phyloP scores from a whole-genome alignment of 2,888 invertebrate genomes.

The Rambutsinella grinnellia region DNA sequence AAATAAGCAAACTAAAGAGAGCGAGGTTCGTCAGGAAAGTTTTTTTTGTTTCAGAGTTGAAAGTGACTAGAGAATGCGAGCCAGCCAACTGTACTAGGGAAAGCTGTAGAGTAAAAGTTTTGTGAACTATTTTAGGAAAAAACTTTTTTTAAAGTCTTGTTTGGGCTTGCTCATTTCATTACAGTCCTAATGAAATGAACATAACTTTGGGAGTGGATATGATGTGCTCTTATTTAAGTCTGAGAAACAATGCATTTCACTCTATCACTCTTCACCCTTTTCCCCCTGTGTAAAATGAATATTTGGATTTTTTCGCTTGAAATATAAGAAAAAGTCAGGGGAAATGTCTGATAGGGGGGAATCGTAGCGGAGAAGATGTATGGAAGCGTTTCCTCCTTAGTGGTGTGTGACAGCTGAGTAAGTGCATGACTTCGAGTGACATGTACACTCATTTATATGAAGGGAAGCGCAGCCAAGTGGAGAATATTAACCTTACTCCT shows the following conservation, averaged over 20 bases:
- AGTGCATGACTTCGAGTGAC: not conserved
- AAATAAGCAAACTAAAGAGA: too few species aligned
- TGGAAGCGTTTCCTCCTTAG: not conserved
- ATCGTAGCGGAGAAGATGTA: not conserved
- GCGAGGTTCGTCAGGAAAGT: too few species aligned
- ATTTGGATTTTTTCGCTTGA: not conserved
- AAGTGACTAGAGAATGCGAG: too few species aligned
- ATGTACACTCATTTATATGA: not conserved
- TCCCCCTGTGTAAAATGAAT: not conserved
- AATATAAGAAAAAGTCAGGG: not conserved
- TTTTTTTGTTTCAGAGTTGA: not conserved
- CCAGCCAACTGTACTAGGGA: not conserved
- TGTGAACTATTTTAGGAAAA: not conserved
- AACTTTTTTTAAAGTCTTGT: not conserved
- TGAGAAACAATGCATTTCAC: not conserved
- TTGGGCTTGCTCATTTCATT: not conserved
- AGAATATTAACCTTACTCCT: not conserved
- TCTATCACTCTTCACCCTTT: not conserved
- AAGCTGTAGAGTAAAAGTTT: not conserved
- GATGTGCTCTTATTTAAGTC: too few species aligned
- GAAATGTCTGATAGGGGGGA: too few species aligned
- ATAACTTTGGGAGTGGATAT: too few species aligned
- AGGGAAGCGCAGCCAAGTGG: not conserved
- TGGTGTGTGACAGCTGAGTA: not conserved
- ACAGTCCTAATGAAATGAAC: not conserved